Evolutionary conservation across 2,797 vertebrate species (phyloP).

Genomic region (Eulemur albifrons): DNA sequence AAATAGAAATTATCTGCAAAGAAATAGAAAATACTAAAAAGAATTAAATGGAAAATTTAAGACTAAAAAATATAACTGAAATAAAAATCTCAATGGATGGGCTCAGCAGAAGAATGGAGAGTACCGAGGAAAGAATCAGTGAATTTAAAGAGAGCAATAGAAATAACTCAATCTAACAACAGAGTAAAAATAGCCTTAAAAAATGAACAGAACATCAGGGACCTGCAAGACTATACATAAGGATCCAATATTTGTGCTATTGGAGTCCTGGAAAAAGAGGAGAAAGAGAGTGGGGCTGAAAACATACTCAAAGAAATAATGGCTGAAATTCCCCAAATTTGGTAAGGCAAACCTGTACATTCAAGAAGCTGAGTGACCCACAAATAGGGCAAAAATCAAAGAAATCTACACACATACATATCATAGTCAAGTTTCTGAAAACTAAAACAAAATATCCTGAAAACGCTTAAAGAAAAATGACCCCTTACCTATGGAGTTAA

Average conservation of each 20-base stretch:
- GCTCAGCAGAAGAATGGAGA: background rate
- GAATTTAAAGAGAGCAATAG: background rate
- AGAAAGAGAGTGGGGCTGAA: background rate
- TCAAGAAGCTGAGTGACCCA: background rate
- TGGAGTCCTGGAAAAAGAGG: background rate
- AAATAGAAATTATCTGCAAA: background rate
- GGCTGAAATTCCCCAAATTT: background rate
- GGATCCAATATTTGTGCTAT: background rate
- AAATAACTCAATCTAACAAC: background rate
- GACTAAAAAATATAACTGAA: background rate
- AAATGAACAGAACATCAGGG: background rate
- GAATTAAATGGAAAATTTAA: background rate
- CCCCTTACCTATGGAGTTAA: background rate
- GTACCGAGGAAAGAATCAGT: background rate
- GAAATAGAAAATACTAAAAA: background rate
- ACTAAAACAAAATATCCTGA: background rate
- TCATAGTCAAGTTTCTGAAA: background rate
- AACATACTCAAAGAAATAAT: background rate
- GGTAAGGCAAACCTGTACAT: background rate
- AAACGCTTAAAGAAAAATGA: background rate
- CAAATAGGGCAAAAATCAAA: background rate
- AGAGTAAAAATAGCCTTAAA: background rate
- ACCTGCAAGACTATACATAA: background rate
- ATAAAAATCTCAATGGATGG: background rate
- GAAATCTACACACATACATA: background rate